Percentiles rank a stretch among this genome's conserved stretches.
Conservation (phyloP, 2,113 vertebrate genomes). For the Cebus imitator region DNA sequence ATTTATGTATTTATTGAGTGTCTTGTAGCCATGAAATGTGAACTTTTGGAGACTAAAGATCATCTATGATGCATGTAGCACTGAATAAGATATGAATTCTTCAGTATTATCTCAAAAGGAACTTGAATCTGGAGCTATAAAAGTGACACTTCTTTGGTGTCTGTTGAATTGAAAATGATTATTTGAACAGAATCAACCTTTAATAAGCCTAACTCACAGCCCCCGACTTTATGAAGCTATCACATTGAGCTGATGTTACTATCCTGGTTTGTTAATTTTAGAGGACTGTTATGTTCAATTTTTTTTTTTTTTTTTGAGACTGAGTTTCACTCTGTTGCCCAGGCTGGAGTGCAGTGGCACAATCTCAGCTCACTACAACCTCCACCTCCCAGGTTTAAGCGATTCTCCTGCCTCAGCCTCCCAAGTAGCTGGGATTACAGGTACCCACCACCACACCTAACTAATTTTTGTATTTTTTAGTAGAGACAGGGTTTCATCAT, state of each 20-base stretch:
- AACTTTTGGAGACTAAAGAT: background rate
- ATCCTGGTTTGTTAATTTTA: background rate
- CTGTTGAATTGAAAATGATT: background rate
- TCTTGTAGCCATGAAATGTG: slow-evolving; percentile 15
- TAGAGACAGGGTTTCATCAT: too few species aligned
- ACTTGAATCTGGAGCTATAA: slow-evolving; percentile 25
- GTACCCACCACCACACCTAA: too few species aligned
- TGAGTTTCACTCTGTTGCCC: too few species aligned
- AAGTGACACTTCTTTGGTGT: background rate
- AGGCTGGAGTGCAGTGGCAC: too few species aligned
- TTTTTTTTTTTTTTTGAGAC: too few species aligned
- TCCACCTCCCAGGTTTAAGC: too few species aligned
- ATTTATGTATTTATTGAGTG: slow-evolving; percentile 21
- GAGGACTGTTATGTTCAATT: background rate
- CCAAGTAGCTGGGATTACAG: too few species aligned
- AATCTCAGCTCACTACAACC: too few species aligned
- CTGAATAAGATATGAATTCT: background rate
- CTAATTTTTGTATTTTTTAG: too few species aligned
- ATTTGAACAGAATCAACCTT: background rate
- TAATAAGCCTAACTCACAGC: background rate
- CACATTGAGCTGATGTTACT: background rate
- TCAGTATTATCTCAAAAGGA: slow-evolving; percentile 27
- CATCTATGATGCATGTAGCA: background rate
- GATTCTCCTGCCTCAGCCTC: too few species aligned
- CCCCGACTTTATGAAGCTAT: background rate